Conservation (phyloP, 2,113 vertebrate species). For the Hymenochirus boettgeri region DNA sequence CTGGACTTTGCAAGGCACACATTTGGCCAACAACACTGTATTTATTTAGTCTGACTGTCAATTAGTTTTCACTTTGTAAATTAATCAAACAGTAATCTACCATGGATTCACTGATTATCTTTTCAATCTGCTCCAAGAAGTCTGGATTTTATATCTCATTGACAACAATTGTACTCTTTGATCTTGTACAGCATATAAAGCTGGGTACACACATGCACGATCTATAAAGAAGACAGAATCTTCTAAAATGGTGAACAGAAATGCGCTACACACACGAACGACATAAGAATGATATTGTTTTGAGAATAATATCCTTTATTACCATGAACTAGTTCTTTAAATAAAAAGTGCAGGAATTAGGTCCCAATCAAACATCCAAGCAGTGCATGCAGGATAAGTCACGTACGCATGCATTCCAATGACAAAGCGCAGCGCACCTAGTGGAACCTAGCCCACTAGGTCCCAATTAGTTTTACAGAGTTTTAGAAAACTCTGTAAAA, state of each 20-base stretch:
- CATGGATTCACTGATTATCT: slow-evolving; percentile 31
- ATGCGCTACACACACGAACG: too few relatives aligned
- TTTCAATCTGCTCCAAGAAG: slow-evolving; percentile 28
- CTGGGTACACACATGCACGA: too few relatives aligned
- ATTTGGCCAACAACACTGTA: slow-evolving; percentile 15
- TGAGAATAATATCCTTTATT: not conserved
- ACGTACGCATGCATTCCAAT: too few relatives aligned
- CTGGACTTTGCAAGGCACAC: slow-evolving; percentile 29
- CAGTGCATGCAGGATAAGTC: too few relatives aligned
- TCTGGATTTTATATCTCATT: slow-evolving; percentile 33
- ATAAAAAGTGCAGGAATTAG: not conserved
- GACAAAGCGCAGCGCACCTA: not conserved
- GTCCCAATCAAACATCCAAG: too few relatives aligned
- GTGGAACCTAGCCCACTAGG: too few relatives aligned
- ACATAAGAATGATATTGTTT: slow-evolving; percentile 11
- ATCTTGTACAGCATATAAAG: slow-evolving; percentile 15
- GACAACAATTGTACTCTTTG: slow-evolving; percentile 28
- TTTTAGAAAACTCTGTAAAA: too few relatives aligned
- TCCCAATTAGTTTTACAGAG: too few relatives aligned
- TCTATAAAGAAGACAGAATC: too few relatives aligned
- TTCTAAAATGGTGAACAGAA: too few relatives aligned
- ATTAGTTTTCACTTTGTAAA: slow-evolving; percentile 42
- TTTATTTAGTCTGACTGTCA: slow-evolving; percentile 42
- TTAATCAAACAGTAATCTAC: slow-evolving; percentile 30
- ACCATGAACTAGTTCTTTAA: not conserved